Percentiles rank a stretch among this genome's conserved stretches.
phyloP scores from a whole-genome alignment of 2,888 invertebrate species.

The Lapara coniferarum region DNA sequence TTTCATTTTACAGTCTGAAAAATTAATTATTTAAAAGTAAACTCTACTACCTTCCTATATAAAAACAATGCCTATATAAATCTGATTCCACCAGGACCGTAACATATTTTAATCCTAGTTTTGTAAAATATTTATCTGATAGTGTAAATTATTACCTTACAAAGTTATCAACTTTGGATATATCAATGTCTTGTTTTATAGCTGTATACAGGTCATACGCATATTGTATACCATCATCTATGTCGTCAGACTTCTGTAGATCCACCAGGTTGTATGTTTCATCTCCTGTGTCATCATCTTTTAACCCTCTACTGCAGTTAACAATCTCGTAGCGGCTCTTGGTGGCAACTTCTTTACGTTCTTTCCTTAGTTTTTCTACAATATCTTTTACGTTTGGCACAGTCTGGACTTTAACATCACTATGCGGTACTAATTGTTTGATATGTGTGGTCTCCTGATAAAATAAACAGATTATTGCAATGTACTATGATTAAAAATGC shows the following conservation, averaged over 20 bases:
- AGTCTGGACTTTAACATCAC: slow-evolving; percentile 57
- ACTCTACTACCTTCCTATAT: too few relatives aligned
- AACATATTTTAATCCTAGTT: too few relatives aligned
- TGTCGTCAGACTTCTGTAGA: slow-evolving; percentile 55
- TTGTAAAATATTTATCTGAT: too few relatives aligned
- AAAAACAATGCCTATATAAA: too few relatives aligned
- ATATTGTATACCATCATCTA: slow-evolving; percentile 57
- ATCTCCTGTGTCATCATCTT: slow-evolving; percentile 45
- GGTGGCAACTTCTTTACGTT: slow-evolving; percentile 60
- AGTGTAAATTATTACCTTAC: slow-evolving; percentile 56
- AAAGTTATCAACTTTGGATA: slow-evolving; percentile 71
- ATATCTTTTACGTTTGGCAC: slow-evolving; percentile 62
- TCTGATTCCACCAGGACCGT: too few relatives aligned
- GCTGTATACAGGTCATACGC: slow-evolving; percentile 75
- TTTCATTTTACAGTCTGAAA: too few relatives aligned
- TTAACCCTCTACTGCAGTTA: slow-evolving; percentile 68
- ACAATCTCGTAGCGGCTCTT: slow-evolving; percentile 73
- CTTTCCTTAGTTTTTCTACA: slow-evolving; percentile 69
- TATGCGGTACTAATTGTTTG: slow-evolving; percentile 62
- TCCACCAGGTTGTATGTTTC: slow-evolving; percentile 66
- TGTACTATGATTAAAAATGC: too few relatives aligned
- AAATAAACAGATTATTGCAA: not conserved
- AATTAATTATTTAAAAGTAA: too few relatives aligned
- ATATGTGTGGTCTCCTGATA: slow-evolving; percentile 66
- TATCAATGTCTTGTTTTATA: slow-evolving; percentile 69